These are phyloP conservation scores for Ceraclea dissimilis DNA, from an alignment of 2,888 invertebrate species.

Conservation along the genomic window DNA sequence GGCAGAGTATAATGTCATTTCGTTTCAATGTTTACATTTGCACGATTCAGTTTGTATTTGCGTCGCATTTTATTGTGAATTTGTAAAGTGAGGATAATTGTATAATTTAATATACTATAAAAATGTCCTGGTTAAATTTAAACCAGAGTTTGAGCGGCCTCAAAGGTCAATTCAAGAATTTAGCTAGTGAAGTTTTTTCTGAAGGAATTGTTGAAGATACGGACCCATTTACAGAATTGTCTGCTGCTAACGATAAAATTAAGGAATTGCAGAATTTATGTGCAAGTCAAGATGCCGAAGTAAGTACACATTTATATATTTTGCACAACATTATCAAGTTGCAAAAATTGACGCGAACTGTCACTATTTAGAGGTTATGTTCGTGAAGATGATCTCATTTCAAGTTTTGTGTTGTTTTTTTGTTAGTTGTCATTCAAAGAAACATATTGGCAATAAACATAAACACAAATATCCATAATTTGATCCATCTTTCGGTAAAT, in stretches of 20 bases:
- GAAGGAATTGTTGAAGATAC: conserved; percentile 59
- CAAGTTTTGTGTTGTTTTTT: background rate
- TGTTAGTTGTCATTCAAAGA: no score
- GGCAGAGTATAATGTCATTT: conserved; percentile 42
- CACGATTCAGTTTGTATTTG: background rate
- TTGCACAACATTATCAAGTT: conserved; percentile 6
- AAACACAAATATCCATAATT: no score
- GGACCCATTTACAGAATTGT: conserved; percentile 31
- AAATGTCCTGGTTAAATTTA: conserved; percentile 61
- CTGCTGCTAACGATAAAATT: conserved; percentile 34
- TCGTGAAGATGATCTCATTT: conserved; percentile 14
- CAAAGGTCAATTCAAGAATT: conserved; percentile 81
- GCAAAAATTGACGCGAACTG: background rate
- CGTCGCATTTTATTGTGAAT: background rate
- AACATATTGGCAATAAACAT: no score
- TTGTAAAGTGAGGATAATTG: background rate
- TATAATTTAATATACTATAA: conserved; percentile 19
- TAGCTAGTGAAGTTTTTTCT: conserved; percentile 82
- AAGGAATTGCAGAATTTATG: conserved; percentile 51
- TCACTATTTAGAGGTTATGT: conserved; percentile 16
- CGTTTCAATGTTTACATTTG: conserved; percentile 18
- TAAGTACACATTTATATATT: conserved; percentile 31
- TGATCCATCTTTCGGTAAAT: no score
- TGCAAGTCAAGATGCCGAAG: conserved; percentile 54
- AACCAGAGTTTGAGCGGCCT: conserved; percentile 62